These are phyloP conservation scores for Otolemur crassicaudatus DNA, from an alignment of 2,797 vertebrate species.

Conservation along the genomic window DNA sequence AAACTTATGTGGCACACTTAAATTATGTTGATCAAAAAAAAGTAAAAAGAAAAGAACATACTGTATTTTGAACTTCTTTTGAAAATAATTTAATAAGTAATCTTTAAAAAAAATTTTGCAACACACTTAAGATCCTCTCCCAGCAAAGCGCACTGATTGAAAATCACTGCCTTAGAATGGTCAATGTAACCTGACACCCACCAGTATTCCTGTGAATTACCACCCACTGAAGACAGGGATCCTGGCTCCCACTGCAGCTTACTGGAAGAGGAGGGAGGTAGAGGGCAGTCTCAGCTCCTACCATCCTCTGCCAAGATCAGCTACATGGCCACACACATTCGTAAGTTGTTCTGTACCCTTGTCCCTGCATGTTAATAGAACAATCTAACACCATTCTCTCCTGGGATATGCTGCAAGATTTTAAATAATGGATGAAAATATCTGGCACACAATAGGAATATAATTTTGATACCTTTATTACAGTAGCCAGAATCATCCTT, in stretches of 20 bases:
- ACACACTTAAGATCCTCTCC: too few species aligned
- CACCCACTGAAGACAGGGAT: neutral
- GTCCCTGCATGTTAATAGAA: neutral
- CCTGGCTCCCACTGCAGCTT: neutral
- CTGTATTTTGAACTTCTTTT: too few species aligned
- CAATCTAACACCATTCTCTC: neutral
- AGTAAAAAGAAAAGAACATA: too few species aligned
- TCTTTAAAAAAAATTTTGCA: too few species aligned
- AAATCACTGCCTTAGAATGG: neutral
- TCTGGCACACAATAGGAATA: neutral
- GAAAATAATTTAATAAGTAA: too few species aligned
- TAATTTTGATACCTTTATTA: neutral
- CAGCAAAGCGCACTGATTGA: too few species aligned
- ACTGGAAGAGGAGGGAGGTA: neutral
- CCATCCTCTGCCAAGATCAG: neutral
- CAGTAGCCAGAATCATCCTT: neutral
- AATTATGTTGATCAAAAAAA: too few species aligned
- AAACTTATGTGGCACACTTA: too few species aligned
- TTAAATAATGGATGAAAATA: neutral
- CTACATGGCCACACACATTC: neutral
- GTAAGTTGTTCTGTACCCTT: neutral
- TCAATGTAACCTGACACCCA: neutral
- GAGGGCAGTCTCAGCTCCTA: neutral
- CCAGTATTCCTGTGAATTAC: neutral
- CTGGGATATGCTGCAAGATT: neutral